Evolutionary conservation across 2,888 invertebrate genomes (phyloP).

Genomic region (Craniophora ligustri): DNA sequence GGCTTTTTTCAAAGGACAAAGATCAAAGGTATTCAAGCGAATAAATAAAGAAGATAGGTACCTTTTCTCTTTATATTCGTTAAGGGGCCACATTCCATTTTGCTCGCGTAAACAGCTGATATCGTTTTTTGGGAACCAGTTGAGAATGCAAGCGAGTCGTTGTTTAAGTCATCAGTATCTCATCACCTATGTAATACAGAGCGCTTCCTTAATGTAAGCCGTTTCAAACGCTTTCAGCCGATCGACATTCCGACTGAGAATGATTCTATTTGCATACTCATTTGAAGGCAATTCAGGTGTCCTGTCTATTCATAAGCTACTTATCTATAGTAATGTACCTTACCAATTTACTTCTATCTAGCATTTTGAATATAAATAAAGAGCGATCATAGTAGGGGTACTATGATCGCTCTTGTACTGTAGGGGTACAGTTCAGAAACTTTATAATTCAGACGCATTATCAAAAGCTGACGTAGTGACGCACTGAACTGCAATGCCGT

Average conservation of each 20-base stretch:
- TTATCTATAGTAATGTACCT: neutral
- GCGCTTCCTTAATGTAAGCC: conserved; percentile 13
- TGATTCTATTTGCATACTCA: conserved; percentile 34
- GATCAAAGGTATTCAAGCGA: conserved; percentile 74
- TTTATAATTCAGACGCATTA: too few species aligned
- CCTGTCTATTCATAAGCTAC: conserved; percentile 2
- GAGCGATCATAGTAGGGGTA: too few species aligned
- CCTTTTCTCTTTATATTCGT: conserved; percentile 63
- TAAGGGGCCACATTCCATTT: conserved; percentile 27
- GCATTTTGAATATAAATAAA: neutral
- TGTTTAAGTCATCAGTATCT: conserved; percentile 28
- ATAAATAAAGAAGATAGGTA: conserved; percentile 68
- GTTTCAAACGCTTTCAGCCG: conserved; percentile 23
- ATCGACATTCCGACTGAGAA: conserved; percentile 26
- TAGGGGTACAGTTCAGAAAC: too few species aligned
- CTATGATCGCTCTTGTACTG: too few species aligned
- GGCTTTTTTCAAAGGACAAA: conserved; percentile 70
- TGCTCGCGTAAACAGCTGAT: conserved; percentile 15
- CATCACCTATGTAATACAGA: conserved; percentile 17
- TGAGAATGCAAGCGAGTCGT: conserved; percentile 10
- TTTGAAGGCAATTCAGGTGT: conserved; percentile 23
- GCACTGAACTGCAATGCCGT: too few species aligned
- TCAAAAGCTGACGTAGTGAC: too few species aligned
- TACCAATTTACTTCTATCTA: too few species aligned
- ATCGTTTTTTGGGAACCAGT: conserved; percentile 2